A percentile compares a stretch with the other conserved stretches of the same genome.
phyloP scores from a whole-genome alignment of 2,888 invertebrate species.

The Harpalus rubripes region DNA sequence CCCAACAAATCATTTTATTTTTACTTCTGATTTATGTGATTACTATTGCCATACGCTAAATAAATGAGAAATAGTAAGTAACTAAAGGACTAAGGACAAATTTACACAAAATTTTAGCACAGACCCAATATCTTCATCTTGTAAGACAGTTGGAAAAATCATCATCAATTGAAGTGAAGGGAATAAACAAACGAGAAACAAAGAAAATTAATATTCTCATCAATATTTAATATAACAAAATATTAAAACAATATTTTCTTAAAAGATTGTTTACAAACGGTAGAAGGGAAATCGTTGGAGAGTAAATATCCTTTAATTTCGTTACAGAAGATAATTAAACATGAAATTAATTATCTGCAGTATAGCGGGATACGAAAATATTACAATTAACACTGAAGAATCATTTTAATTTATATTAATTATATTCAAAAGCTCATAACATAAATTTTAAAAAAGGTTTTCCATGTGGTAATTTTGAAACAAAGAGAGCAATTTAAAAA shows the following conservation, averaged over 20 bases:
- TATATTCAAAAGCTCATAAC: neutral
- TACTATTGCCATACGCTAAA: too few species aligned
- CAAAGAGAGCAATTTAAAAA: neutral
- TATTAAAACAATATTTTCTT: neutral
- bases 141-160: too few species aligned
- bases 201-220: neutral
- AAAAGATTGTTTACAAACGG: neutral
- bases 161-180: too few species aligned
- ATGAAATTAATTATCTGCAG: slow-evolving; percentile 11
- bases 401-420: neutral
- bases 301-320: slow-evolving; percentile 4
- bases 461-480: neutral
- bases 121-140: too few species aligned
- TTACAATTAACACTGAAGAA: neutral
- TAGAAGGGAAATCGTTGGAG: neutral
- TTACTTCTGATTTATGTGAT: too few species aligned
- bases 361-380: neutral
- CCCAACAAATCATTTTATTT: too few species aligned
- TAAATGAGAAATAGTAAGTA: too few species aligned
- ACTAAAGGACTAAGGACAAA: too few species aligned
- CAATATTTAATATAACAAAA: neutral
- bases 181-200: too few species aligned
- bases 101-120: too few species aligned
- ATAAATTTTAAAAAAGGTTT: neutral
- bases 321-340: slow-evolving; percentile 7